Percentiles rank a stretch among this genome's conserved stretches.
Evolutionary conservation across 2,888 invertebrate species (phyloP).

Genomic region (Hartigia nigra): DNA sequence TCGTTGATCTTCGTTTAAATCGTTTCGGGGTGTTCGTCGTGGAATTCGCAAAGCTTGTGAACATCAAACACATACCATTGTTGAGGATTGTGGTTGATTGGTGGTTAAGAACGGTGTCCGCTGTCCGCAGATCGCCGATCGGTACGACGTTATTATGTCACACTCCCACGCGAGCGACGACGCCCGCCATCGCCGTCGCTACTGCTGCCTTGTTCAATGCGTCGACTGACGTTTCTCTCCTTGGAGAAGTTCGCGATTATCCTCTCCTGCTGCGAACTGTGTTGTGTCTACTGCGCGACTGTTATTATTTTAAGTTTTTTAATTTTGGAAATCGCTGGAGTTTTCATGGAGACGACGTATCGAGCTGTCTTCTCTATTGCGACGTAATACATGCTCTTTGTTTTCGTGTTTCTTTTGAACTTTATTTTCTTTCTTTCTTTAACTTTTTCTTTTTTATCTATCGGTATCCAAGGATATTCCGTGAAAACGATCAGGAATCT

Average conservation of each 20-base stretch:
- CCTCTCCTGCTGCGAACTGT: background rate
- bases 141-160: constrained; percentile 56
- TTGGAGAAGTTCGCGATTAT: background rate
- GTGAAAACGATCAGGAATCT: background rate
- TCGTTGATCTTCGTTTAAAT: background rate
- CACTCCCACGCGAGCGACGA: constrained; percentile 60
- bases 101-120: constrained; percentile 14
- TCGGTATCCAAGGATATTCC: background rate
- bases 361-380: background rate
- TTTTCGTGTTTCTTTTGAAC: background rate
- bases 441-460: background rate
- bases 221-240: constrained; percentile 5
- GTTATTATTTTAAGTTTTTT: constrained; percentile 33
- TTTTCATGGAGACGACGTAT: background rate
- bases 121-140: constrained; percentile 29
- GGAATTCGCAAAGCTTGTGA: background rate
- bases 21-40: background rate
- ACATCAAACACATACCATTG: background rate
- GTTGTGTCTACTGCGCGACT: constrained; percentile 34
- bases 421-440: background rate
- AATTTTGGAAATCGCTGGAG: background rate
- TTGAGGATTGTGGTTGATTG: constrained; percentile 6
- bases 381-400: background rate
- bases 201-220: constrained; percentile 1
- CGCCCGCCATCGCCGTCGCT: constrained; percentile 34